Evolutionary conservation across 2,888 invertebrate species (phyloP).

Genomic region (Siphlonurus alternatus): DNA sequence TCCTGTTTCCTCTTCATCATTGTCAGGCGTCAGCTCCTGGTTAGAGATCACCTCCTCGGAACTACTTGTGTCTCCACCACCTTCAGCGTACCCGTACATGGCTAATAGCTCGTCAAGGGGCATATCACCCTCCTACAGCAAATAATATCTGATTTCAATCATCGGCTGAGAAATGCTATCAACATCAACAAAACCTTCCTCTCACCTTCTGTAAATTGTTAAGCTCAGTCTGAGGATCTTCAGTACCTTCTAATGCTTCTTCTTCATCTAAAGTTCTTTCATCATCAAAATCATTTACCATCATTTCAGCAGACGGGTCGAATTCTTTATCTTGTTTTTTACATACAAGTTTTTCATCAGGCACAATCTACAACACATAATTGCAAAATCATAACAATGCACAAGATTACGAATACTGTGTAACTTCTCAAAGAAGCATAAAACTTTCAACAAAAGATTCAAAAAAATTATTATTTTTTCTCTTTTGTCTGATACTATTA

Average conservation of each 20-base stretch:
- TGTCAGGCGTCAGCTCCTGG: constrained; percentile 11
- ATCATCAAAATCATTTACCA: constrained; percentile 95
- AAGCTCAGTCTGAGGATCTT: constrained; percentile 78
- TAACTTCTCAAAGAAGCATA: no score
- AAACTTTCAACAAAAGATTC: no score
- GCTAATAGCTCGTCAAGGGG: constrained; percentile 84
- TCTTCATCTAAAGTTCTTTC: constrained; percentile 93
- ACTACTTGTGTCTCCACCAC: constrained; percentile 18
- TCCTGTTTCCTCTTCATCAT: constrained; percentile 22
- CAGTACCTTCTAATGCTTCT: constrained; percentile 81
- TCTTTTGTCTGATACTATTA: no score
- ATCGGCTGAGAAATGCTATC: no score
- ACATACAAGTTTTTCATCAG: not conserved
- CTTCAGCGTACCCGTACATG: constrained; percentile 59
- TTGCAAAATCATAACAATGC: no score
- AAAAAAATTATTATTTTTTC: no score
- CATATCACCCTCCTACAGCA: constrained; percentile 74
- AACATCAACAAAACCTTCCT: no score
- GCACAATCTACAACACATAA: not conserved
- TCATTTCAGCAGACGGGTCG: constrained; percentile 90
- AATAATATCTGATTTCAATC: not conserved
- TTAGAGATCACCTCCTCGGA: constrained; percentile 29
- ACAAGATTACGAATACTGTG: not conserved
- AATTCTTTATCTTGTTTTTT: constrained; percentile 33
- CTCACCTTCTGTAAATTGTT: constrained; percentile 64